These are phyloP conservation scores for Sebastes wilsoni DNA, from an alignment of 2,797 vertebrate genomes.

Conservation along the genomic window DNA sequence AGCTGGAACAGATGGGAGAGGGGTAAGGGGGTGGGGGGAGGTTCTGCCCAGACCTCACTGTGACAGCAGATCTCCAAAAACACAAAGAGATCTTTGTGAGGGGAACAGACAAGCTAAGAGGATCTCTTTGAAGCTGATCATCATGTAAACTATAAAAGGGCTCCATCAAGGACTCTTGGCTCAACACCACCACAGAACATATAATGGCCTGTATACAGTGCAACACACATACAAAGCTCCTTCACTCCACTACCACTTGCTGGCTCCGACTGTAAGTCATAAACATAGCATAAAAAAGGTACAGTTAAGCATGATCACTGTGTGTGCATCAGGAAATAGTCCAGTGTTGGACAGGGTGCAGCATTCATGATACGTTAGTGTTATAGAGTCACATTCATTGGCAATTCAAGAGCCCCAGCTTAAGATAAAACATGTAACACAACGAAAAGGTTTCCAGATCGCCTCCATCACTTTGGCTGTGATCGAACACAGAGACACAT, in stretches of 20 bases:
- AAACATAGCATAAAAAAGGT: conserved; percentile 13
- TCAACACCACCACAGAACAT: conserved; percentile 1
- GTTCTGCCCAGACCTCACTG: conserved; percentile 20
- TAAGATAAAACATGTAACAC: not conserved
- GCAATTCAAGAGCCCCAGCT: conserved; percentile 24
- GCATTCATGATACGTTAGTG: conserved; percentile 56
- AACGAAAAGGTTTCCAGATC: not conserved
- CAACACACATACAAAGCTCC: not conserved
- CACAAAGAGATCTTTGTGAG: conserved; percentile 67
- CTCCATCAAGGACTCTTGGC: conserved; percentile 23
- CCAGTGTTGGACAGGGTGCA: conserved; percentile 61
- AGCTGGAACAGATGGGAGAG: conserved; percentile 19
- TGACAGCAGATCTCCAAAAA: conserved; percentile 31
- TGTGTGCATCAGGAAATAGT: conserved; percentile 53
- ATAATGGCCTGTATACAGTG: not conserved
- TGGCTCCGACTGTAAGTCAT: conserved; percentile 39
- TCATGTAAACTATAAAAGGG: conserved; percentile 26
- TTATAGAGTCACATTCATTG: conserved; percentile 58
- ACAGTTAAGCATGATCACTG: conserved; percentile 36
- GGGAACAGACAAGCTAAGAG: conserved; percentile 19
- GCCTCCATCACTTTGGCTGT: not conserved
- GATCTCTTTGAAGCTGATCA: conserved; percentile 32
- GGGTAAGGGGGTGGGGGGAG: not conserved
- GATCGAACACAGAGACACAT: conserved; percentile 15
- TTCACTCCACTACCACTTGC: not conserved